Evolutionary conservation across 2,888 invertebrate genomes (phyloP).

Genomic region (Leptogaster cylindrica): DNA sequence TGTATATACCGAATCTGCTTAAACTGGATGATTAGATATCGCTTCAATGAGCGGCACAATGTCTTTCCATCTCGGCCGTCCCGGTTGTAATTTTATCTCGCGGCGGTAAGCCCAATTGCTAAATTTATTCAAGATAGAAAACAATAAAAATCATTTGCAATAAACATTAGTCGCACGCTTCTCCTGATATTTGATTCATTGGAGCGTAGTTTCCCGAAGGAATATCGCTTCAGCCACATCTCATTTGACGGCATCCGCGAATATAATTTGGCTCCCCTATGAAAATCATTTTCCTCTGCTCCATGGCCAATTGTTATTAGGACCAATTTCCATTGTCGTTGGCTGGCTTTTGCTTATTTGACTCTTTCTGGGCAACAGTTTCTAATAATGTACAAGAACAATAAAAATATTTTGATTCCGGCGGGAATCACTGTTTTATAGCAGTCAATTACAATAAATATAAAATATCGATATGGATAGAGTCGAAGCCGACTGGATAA

Average conservation of each 20-base stretch:
- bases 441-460: conserved; percentile 7
- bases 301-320: conserved; percentile 20
- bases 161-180: conserved; percentile 41
- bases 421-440: conserved; percentile 3
- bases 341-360: not conserved
- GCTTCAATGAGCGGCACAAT: not conserved
- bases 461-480: conserved; percentile 23
- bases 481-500: too few species aligned
- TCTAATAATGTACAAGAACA: not conserved
- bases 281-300: conserved; percentile 4
- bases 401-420: conserved; percentile 17
- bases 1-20: not conserved
- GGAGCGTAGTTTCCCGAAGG: not conserved
- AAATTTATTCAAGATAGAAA: conserved; percentile 23
- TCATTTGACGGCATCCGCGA: not conserved
- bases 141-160: conserved; percentile 35
- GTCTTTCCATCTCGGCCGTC: not conserved
- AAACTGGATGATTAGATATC: not conserved
- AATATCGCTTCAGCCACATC: not conserved
- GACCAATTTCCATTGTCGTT: not conserved
- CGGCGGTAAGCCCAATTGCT: conserved; percentile 16
- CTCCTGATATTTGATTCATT: conserved; percentile 30
- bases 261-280: not conserved
- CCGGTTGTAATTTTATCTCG: conserved; percentile 12
- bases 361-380: conserved; percentile 24